Base-by-base conservation (phyloP, 2,113 vertebrate species). In the Tiliqua scincoides region DNA sequence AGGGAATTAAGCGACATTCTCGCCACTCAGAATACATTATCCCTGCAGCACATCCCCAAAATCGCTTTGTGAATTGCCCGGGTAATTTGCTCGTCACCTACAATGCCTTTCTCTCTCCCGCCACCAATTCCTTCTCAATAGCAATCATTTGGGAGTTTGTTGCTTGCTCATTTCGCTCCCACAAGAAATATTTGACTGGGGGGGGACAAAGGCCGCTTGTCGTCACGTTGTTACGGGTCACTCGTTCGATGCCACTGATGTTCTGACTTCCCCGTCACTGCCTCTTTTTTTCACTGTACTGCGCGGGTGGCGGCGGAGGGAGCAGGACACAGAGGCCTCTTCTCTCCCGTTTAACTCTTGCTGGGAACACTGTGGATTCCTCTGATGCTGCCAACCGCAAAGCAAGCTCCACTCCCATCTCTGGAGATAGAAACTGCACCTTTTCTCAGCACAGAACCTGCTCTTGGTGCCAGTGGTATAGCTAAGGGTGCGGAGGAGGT, bases 21-120 rank as follows among this genome's bases (percentile, higher is more conserved):
- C 89, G 93, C 94, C 95, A 94, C 94, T 95, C 93, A 84, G 94
- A 95, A 95, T 94, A 94, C 93, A 94, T 95, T 95, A 94, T 95
- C 94, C 93, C 93, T 91, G 90, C 92, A 92, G 93, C 94, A 82
- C 85, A 92, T 89, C 93, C 92, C 82, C 85, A 90, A 95, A 95
- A 94, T 94, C 89, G 76, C 88, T 88, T 78, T 30, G 88, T 94
- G 93, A 95, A 95, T 94, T 95, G 94, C 85, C 65, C 1, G 85
- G 91, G 93, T 91, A 95, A 94, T 95, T 95, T 94, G 91, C 92
- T 93, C 84, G 93, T 94, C 94, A 91, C 94, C 95, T 84, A 27
- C 67, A 90, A 91, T 91, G 87, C 84, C 80, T 92, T 93, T 90
- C 84, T 90, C 84, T 61, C 20, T 20, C 8, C 23, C 71, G 23